A percentile compares a stretch with the other conserved stretches of the same genome.
Evolutionary conservation across 2,113 vertebrate species (phyloP).

Genomic region (Chaetura pelagica): DNA sequence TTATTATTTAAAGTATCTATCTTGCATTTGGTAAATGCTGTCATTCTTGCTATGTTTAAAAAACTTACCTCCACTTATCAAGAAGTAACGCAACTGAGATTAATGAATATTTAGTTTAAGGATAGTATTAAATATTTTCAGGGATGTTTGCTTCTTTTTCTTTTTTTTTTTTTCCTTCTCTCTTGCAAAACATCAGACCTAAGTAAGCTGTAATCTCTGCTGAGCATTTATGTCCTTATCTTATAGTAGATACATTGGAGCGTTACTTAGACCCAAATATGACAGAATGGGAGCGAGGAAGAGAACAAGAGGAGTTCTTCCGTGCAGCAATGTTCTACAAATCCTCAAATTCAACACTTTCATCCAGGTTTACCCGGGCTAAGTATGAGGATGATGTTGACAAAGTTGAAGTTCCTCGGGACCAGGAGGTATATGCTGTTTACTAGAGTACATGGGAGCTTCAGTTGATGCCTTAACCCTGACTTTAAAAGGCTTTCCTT

Average conservation of each 20-base stretch:
- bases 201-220: not conserved
- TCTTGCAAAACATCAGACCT: not conserved
- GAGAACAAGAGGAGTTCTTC: slow-evolving; percentile 89
- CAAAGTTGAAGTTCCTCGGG: slow-evolving; percentile 83
- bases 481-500: not conserved
- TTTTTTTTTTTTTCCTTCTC: not conserved
- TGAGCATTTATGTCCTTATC: not conserved
- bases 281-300: slow-evolving; percentile 91
- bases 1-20: not conserved
- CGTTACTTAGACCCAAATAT: slow-evolving; percentile 80
- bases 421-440: slow-evolving; percentile 82
- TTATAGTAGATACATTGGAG: slow-evolving; percentile 75
- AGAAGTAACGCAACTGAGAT: not conserved
- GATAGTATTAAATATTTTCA: not conserved
- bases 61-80: not conserved
- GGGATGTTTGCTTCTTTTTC: not conserved
- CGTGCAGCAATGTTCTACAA: slow-evolving; percentile 86
- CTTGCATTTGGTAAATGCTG: not conserved
- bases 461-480: not conserved
- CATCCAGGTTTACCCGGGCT: slow-evolving; percentile 88
- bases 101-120: not conserved
- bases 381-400: slow-evolving; percentile 82
- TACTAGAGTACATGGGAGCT: not conserved
- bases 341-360: slow-evolving; percentile 79
- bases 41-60: not conserved